These are phyloP conservation scores for Micrastur ruficollis DNA, from an alignment of 2,797 vertebrate genomes.

Conservation along the genomic window DNA sequence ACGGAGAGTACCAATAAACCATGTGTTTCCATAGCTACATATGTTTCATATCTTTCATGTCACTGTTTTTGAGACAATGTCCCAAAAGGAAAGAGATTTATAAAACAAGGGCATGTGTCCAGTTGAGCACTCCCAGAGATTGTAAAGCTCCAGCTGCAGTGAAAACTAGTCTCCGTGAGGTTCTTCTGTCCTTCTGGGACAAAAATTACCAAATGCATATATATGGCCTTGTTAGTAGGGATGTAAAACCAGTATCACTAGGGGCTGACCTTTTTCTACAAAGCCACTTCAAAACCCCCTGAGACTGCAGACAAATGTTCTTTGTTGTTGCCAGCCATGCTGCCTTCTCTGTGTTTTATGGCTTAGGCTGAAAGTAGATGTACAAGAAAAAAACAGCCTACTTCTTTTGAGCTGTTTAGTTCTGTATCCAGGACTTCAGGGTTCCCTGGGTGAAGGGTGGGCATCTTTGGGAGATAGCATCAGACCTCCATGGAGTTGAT, in stretches of 20 bases:
- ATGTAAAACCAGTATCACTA: not conserved
- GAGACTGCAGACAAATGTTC: not conserved
- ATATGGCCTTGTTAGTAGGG: not conserved
- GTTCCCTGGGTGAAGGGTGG: not conserved
- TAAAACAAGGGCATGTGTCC: not conserved
- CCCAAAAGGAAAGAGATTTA: not conserved
- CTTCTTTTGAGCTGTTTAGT: not conserved
- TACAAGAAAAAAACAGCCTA: not conserved
- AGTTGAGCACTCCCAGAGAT: not conserved
- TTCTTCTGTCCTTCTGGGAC: not conserved
- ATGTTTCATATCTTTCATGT: not conserved
- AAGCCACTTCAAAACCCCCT: not conserved
- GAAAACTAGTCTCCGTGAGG: not conserved
- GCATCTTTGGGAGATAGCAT: not conserved
- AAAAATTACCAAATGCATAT: not conserved
- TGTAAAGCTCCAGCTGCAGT: not conserved
- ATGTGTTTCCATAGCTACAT: not conserved
- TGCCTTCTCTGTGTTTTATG: not conserved
- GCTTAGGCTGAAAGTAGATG: not conserved
- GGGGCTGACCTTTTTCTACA: not conserved
- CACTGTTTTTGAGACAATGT: not conserved
- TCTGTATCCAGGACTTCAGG: not conserved
- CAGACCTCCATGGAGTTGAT: not conserved
- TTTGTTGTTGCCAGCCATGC: not conserved
- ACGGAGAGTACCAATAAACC: not conserved